Base-by-base conservation (phyloP, 2,888 invertebrate species). In the Brenthis daphne region DNA sequence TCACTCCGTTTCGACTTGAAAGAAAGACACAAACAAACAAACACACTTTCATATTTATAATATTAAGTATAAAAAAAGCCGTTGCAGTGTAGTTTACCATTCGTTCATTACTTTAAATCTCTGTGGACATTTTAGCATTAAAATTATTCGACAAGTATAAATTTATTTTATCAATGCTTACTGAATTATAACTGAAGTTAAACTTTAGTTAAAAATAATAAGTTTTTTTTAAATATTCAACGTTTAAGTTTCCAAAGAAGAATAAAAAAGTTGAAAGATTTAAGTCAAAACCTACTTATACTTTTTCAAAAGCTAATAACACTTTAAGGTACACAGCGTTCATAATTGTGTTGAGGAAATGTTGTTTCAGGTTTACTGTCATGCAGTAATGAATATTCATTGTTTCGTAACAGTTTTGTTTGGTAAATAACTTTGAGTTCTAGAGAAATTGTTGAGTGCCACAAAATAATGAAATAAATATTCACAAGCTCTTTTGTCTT, bases 401-500 rank as follows among this genome's bases (percentile, higher is more conserved):
- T 69, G 73, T 76, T 73, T 69, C 76, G 77, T 76, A 73, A 79
- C 74, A 76, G 76, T 82, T 84, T 82, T 86, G 85, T 86, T 82
- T 83, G 77, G 79, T 78, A 84, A 84, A 85, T 83, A 84, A 81
- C 77, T 80, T 84, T 83, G 79, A 81, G 81, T 81, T 79, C 79
- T 79, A 75, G 76, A 82, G 77, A 81, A 77, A 85, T 82, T 80
- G 80, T 81, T 80, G 79, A 80, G 82, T 81, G 76, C 79, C 80
- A 83, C 82, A 80, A 82, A 87, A 85, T 77, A 81, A 87, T 87
- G 80, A 87, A 88, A 89, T 89, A 91, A 88, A 89, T 89, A 91
- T 90, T 88, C 86, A 88, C 82, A 80, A 83, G 85, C 69, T 74
- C 76, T 81, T 85, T 89, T 90, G 88, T 89, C 68, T 76, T 78